Base-by-base conservation (phyloP, 2,113 vertebrate genomes). In the Aix galericulata region DNA sequence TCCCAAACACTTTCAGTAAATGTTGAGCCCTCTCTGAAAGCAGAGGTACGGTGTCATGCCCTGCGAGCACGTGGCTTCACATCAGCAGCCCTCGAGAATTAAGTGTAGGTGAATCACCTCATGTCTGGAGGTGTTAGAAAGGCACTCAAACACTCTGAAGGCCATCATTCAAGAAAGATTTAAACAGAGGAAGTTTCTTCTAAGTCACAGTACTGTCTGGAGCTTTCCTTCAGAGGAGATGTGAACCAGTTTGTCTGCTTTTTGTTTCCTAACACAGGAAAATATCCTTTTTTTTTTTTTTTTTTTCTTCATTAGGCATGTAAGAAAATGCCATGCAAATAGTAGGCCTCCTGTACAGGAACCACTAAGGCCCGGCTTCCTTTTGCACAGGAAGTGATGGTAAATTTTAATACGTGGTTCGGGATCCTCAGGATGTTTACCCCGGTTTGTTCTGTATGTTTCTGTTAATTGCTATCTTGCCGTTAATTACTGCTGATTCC, bases 391-490 rank as follows among this genome's bases (percentile, higher is more conserved):
- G 91, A 84, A 55, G 75, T 26, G 83, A 68, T 23, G 53, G 11
- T n/a, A 6, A 23, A 79, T 58, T 67, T 55, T 89, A 87, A 82
- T 53, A 20, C 22, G 68, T 17, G 42, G 38, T 46, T 90, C 1
- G 13, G 6, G 42, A 63, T 56, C 77, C 66, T 96, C 86, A 73
- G 93, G 83, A 62, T 92, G 94, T 90, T 96, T 91, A 62, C 58
- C 50, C n/a, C 0, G 3, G 2, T 68, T 76, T 21, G 66, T 34
- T 67, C 3, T 1, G 25, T 83, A 29, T 63, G 29, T 20, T 85
- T 69, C 88, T 91, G 22, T 55, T 89, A 86, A 92, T 96, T 89
- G 36, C 36, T 32, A 14, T 12, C 69, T 46, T 82, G 63, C 67
- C 23, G 9, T 60, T 91, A 88, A 93, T 79, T 72, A 66, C 77